These are phyloP conservation scores for Psophia crepitans DNA, from an alignment of 2,113 vertebrate species.

Conservation along the genomic window DNA sequence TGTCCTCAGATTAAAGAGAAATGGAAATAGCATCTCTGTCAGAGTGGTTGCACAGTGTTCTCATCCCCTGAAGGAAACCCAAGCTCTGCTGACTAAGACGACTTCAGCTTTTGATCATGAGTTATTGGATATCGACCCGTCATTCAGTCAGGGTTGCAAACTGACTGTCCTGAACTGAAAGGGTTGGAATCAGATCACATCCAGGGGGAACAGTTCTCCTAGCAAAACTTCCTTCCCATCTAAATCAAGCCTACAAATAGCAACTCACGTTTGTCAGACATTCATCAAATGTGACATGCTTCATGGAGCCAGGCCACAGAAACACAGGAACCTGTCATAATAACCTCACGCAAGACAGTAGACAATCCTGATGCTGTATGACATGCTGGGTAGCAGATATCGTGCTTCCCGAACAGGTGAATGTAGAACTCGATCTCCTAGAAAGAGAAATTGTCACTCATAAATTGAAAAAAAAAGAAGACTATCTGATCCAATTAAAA, in stretches of 20 bases:
- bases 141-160: constrained; percentile 64
- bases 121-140: constrained; percentile 73
- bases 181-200: constrained; percentile 41
- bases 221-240: constrained; percentile 49
- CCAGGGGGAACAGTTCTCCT: constrained; percentile 8
- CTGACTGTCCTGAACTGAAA: constrained; percentile 62
- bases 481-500: neutral
- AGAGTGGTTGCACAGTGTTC: constrained; percentile 33
- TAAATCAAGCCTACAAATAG: constrained; percentile 65
- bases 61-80: constrained; percentile 69
- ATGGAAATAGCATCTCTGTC: constrained; percentile 56
- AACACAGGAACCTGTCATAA: constrained; percentile 31
- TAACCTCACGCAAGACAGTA: neutral
- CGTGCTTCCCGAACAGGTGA: neutral
- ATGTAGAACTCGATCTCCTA: neutral
- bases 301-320: constrained; percentile 45
- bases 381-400: neutral
- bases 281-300: constrained; percentile 65
- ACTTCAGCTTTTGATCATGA: constrained; percentile 73
- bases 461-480: neutral
- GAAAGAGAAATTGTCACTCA: neutral
- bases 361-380: neutral
- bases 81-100: constrained; percentile 72
- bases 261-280: constrained; percentile 66
- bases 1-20: constrained; percentile 71